A percentile compares a stretch with the other conserved stretches of the same genome.
These are phyloP conservation scores for Limosa lapponica DNA, from an alignment of 2,797 vertebrate genomes.

Conservation along the genomic window DNA sequence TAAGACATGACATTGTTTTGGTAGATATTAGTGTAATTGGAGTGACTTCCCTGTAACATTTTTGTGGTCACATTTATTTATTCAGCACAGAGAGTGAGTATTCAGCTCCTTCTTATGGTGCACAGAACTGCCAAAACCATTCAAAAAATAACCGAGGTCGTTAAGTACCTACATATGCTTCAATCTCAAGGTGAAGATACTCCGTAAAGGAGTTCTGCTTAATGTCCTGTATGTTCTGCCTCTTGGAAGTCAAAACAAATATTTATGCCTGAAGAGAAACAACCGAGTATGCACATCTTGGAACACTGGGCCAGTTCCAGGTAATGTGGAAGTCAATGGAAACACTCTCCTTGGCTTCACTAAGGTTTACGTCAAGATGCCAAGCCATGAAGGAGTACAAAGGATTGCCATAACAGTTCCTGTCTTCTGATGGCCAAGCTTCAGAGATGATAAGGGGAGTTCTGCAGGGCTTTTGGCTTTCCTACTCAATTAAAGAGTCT, in stretches of 20 bases:
- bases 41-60: background rate
- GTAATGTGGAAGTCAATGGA: background rate
- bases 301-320: background rate
- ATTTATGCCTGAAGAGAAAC: background rate
- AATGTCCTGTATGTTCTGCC: background rate
- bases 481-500: background rate
- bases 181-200: background rate
- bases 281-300: background rate
- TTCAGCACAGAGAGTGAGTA: background rate
- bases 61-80: background rate
- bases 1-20: background rate
- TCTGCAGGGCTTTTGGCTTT: background rate
- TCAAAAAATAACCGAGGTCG: background rate
- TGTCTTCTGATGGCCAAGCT: background rate
- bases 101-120: background rate
- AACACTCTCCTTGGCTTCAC: background rate
- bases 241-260: background rate
- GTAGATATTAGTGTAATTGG: background rate
- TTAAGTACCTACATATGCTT: background rate
- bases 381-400: background rate
- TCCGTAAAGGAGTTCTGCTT: background rate
- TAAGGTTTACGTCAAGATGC: background rate
- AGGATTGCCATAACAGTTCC: background rate
- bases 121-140: background rate
- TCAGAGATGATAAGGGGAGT: background rate